Conservation (phyloP, 2,888 invertebrate species). For the Limnephilus lunatus region DNA sequence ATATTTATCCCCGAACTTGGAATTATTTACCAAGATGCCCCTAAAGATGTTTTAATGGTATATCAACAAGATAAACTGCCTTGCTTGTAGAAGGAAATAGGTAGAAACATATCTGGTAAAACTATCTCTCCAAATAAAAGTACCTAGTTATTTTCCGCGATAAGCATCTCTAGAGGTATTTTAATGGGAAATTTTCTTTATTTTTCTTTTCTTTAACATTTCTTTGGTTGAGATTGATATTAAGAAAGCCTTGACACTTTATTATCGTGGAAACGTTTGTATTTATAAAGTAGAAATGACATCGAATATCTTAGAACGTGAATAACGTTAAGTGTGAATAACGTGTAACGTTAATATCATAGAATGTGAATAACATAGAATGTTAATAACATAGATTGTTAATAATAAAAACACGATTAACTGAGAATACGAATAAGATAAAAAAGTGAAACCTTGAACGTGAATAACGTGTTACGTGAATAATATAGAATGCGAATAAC, state of each 20-base stretch:
- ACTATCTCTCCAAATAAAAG: conserved; percentile 27
- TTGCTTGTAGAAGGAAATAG: not conserved
- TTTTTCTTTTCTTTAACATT: conserved; percentile 11
- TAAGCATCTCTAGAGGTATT: conserved; percentile 13
- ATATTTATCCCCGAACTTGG: not conserved
- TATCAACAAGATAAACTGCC: not conserved
- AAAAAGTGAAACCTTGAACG: no score
- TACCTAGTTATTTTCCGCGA: not conserved
- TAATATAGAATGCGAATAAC: no score
- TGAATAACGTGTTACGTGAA: no score
- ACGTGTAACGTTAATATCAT: not conserved
- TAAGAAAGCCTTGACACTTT: not conserved
- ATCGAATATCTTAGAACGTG: not conserved
- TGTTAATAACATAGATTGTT: not conserved
- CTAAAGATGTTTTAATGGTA: not conserved
- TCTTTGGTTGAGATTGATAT: not conserved
- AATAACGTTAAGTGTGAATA: not conserved
- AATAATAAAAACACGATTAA: no score
- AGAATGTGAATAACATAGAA: not conserved
- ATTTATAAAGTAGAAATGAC: not conserved
- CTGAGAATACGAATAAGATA: no score
- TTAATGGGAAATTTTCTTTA: not conserved
- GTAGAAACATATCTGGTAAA: not conserved
- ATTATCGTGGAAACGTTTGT: not conserved
- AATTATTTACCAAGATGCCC: not conserved